phyloP scores from a whole-genome alignment of 2,113 vertebrate species.

The Neoarius graeffei region DNA sequence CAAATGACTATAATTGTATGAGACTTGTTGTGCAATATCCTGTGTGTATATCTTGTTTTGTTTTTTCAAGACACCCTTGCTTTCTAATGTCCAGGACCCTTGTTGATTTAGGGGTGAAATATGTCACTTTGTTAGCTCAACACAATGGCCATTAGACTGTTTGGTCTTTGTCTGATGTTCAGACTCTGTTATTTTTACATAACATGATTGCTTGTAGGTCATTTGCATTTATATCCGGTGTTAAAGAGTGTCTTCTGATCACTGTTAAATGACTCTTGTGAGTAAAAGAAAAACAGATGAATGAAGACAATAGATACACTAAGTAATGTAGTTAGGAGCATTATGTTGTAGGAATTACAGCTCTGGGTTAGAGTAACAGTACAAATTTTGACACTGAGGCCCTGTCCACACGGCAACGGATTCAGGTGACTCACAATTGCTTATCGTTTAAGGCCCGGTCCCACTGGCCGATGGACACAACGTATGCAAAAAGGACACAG shows the following conservation, averaged over 20 bases:
- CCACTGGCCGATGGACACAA: no score
- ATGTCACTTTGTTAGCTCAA: not conserved
- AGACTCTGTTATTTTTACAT: slow-evolving; percentile 4
- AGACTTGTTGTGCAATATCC: slow-evolving; percentile 15
- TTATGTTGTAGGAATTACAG: not conserved
- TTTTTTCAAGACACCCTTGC: not conserved
- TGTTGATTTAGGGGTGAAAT: slow-evolving; percentile 22
- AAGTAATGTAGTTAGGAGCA: not conserved
- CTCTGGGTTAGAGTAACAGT: not conserved
- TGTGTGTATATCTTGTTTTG: slow-evolving; percentile 14
- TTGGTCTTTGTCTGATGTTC: slow-evolving; percentile 37
- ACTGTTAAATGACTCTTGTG: slow-evolving; percentile 14
- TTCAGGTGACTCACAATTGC: no score
- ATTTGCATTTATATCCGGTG: not conserved
- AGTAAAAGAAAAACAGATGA: not conserved
- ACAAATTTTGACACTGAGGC: not conserved
- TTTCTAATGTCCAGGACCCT: not conserved
- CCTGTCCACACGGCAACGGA: no score
- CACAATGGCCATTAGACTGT: slow-evolving; percentile 28
- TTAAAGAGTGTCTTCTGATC: not conserved
- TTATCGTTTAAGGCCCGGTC: no score
- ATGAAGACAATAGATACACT: not conserved
- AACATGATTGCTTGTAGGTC: not conserved
- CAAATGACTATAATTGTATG: not conserved
- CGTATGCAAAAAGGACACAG: no score